Evolutionary conservation across 1,140 invertebrate genomes (phyloP).

Genomic region (Euura lappo): DNA sequence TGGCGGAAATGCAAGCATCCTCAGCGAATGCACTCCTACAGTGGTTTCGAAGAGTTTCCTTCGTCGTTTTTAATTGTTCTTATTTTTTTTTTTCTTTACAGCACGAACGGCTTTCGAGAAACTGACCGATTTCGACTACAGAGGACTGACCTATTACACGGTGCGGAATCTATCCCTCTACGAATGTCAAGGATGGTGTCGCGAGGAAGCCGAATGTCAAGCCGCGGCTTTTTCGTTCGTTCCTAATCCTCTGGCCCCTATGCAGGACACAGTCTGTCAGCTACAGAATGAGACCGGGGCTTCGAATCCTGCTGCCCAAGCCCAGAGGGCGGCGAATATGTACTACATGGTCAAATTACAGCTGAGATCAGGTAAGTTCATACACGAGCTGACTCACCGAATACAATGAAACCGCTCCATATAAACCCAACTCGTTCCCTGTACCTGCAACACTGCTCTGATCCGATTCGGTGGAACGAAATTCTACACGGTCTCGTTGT

Average conservation of each 20-base stretch:
- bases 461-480: no score
- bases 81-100: conserved; percentile 49
- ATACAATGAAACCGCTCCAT: no score
- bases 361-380: conserved; percentile 75
- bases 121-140: conserved; percentile 88
- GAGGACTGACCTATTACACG: conserved; percentile 90
- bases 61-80: conserved; percentile 10
- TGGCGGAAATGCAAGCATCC: not conserved
- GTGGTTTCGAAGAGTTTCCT: not conserved
- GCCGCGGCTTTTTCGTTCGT: conserved; percentile 92
- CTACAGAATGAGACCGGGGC: conserved; percentile 92
- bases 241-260: conserved; percentile 87
- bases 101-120: conserved; percentile 91
- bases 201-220: conserved; percentile 89
- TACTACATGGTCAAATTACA: conserved; percentile 96
- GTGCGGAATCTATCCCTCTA: conserved; percentile 90
- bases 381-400: no score
- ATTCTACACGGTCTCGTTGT: not conserved
- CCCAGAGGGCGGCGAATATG: conserved; percentile 85
- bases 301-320: conserved; percentile 81
- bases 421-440: no score
- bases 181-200: conserved; percentile 94
- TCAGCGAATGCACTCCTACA: not conserved
- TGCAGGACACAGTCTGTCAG: conserved; percentile 91
- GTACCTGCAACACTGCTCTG: no score